These are phyloP conservation scores for Hozukius guyotensis DNA, from an alignment of 2,797 vertebrate species.

Conservation along the genomic window DNA sequence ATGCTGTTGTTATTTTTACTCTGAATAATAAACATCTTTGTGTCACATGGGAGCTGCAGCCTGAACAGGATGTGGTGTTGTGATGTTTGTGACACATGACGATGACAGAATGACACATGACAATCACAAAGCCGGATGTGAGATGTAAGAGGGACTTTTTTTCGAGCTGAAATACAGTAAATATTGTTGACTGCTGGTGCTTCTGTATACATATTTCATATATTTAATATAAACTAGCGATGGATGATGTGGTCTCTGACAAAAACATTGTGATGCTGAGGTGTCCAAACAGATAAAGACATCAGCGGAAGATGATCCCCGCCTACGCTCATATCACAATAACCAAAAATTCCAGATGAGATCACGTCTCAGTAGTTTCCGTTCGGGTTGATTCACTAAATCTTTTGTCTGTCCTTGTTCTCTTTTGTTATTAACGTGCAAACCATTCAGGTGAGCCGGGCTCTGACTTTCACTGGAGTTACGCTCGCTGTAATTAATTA, in stretches of 20 bases:
- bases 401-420: not conserved
- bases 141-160: not conserved
- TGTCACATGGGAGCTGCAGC: conserved; percentile 34
- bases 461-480: not conserved
- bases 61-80: conserved; percentile 21
- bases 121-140: not conserved
- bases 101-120: conserved; percentile 3
- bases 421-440: too few species aligned
- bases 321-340: not conserved
- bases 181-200: not conserved
- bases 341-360: not conserved
- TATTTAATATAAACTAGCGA: not conserved
- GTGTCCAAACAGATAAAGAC: not conserved
- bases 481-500: conserved; percentile 7
- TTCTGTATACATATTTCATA: not conserved
- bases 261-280: not conserved
- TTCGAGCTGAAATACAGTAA: not conserved
- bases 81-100: conserved; percentile 17
- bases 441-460: not conserved
- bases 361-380: not conserved
- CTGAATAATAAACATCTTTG: conserved; percentile 12
- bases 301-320: not conserved
- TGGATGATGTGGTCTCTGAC: not conserved
- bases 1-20: not conserved
- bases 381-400: not conserved